Percentiles rank a stretch among this genome's conserved stretches.
phyloP scores from a whole-genome alignment of 2,797 vertebrate genomes.

The Cyprinodon diabolis region DNA sequence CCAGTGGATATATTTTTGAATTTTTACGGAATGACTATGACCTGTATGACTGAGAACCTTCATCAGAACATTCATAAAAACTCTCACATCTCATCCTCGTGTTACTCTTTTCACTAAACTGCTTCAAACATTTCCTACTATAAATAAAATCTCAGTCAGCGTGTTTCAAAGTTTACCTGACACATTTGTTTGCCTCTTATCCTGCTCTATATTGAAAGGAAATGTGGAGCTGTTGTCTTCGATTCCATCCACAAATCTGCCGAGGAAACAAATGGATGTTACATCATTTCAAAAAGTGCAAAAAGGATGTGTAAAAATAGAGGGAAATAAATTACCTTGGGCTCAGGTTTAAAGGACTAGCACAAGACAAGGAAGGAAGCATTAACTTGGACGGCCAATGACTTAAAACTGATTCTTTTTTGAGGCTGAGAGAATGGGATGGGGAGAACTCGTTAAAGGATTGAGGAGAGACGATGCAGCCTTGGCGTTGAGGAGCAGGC shows the following conservation, averaged over 20 bases:
- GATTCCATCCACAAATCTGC: conserved; percentile 93
- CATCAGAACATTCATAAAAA: neutral
- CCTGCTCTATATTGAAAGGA: conserved; percentile 83
- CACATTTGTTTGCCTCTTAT: conserved; percentile 48
- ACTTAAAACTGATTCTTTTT: conserved; percentile 32
- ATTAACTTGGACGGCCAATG: conserved; percentile 85
- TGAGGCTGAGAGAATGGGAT: conserved; percentile 29
- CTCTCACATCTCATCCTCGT: neutral
- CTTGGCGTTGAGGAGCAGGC: conserved; percentile 75
- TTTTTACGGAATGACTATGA: too few relatives aligned
- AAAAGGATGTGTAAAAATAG: neutral
- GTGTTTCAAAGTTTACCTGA: conserved; percentile 66
- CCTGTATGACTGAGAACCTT: too few relatives aligned
- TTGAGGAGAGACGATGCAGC: conserved; percentile 77
- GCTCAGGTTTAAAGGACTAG: conserved; percentile 87
- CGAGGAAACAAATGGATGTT: conserved; percentile 25
- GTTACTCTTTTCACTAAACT: neutral
- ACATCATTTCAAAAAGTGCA: conserved; percentile 9
- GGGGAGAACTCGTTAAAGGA: conserved; percentile 53
- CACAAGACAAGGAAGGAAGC: conserved; percentile 84
- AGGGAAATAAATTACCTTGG: conserved; percentile 82
- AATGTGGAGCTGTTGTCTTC: conserved; percentile 88
- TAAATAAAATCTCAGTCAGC: conserved; percentile 1
- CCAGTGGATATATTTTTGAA: too few relatives aligned
- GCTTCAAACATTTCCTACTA: neutral